phyloP scores from a whole-genome alignment of 2,888 invertebrate genomes.

The Papilio elwesi region DNA sequence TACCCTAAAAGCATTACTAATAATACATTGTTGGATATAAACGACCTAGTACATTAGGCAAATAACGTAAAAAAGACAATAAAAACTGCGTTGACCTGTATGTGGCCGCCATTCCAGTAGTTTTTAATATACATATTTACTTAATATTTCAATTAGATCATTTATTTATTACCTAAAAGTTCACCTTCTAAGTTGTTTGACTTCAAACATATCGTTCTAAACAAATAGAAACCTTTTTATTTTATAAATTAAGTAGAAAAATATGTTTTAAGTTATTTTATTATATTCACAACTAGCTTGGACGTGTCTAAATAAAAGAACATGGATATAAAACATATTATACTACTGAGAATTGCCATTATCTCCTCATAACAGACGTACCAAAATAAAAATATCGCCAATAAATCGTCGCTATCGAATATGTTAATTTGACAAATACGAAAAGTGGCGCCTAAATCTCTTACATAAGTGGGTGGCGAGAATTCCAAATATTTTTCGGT shows the following conservation, averaged over 20 bases:
- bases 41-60: no score
- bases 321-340: neutral
- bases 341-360: slow-evolving; percentile 20
- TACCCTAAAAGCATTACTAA: neutral
- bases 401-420: slow-evolving; percentile 62
- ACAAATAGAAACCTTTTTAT: neutral
- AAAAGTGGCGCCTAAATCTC: slow-evolving; percentile 64
- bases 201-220: no score
- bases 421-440: slow-evolving; percentile 52
- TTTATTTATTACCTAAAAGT: no score
- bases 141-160: no score
- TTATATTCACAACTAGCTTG: neutral
- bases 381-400: slow-evolving; percentile 28
- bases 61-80: no score
- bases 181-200: no score
- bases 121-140: no score
- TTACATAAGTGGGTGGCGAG: slow-evolving; percentile 28
- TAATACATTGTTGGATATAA: neutral
- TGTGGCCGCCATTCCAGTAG: no score
- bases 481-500: slow-evolving; percentile 25
- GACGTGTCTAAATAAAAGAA: neutral
- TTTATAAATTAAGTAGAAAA: neutral
- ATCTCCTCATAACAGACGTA: slow-evolving; percentile 20
- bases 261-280: neutral
- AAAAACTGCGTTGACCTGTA: no score